phyloP scores from a whole-genome alignment of 1,140 invertebrate species.

The Drosophila tristis region DNA sequence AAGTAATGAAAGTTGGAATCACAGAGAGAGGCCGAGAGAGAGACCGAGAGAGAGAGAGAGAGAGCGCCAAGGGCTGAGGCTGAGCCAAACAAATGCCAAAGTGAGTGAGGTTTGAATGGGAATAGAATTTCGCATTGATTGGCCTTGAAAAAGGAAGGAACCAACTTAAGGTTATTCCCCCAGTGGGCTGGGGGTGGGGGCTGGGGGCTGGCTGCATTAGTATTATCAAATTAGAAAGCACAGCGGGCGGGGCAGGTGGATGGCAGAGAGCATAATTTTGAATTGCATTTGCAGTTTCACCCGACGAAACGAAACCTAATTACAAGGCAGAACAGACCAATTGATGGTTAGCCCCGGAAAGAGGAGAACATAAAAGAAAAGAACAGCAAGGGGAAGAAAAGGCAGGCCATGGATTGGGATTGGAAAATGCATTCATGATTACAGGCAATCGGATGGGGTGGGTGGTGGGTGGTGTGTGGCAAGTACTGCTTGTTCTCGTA shows the following conservation, averaged over 20 bases:
- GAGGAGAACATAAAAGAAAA: no score
- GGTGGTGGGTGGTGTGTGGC: no score
- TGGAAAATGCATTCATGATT: no score
- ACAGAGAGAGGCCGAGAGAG: constrained; percentile 8
- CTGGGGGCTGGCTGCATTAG: no score
- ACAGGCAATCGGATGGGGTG: no score
- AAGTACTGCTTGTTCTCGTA: no score
- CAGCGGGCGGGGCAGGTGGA: not conserved
- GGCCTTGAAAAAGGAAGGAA: constrained; percentile 38
- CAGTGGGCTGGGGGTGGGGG: no score
- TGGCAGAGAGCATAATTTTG: not conserved
- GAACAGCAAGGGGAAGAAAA: no score
- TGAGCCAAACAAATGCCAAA: constrained; percentile 30
- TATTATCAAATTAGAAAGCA: constrained; percentile 9
- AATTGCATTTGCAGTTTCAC: constrained; percentile 5
- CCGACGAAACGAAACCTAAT: constrained; percentile 5
- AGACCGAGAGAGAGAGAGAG: not conserved
- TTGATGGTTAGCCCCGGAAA: not conserved
- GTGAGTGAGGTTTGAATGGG: constrained; percentile 20
- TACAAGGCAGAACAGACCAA: not conserved
- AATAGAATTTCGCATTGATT: constrained; percentile 52
- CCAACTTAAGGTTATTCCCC: not conserved
- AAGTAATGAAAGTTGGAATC: constrained; percentile 60
- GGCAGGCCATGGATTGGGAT: no score
- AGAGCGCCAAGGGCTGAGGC: not conserved